Evolutionary conservation across 2,797 vertebrate genomes (phyloP), one percentile per base, ranked within the genome.

Genomic region (Melanotaenia boesemani): DNA sequence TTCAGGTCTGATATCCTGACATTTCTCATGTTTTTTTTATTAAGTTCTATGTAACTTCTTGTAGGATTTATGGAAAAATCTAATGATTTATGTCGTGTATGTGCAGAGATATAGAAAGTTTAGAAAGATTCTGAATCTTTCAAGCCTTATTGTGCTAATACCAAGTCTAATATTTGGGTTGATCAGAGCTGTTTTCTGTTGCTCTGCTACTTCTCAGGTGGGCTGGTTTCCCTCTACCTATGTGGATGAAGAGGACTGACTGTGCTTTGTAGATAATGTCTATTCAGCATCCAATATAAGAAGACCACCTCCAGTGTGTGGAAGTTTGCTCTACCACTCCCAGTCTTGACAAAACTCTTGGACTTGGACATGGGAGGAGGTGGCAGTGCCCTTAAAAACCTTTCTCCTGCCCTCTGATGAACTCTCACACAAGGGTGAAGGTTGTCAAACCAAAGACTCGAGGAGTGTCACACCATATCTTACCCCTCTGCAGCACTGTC

Each of bases 221-320:
- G 97, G 97, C 81, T 98, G 96, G 97, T 98, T 98, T 92, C 97
- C 97, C 67, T 98, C 97, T 59, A 97, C 96, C 6, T 98, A 97
- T 0, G 97, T 98, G 79, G 97, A 98, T 84, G 96, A 98, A 70
- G 97, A 97, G 24, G 96, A 97, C 64, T 98, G 90, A 94, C 54
- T 70, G 63, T 13, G 6, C 37, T 11, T 11, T 1, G 54, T 28
- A 39, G 28, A 11, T 52, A 58, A 56, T 20, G 4, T 68, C n/a
- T 34, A 39, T 63, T 72, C 52, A 57, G 55, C 16, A 1, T 63
- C 72, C 22, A 24, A 68, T 76, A 46, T 73, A 44, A 75, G 63
- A n/a, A 48, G 67, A 72, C 59, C 57, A 67, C 63, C 70, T 60
- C 70, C 39, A 32, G 46, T 15, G 52, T 71, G 73, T 9, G 4